phyloP scores from a whole-genome alignment of 2,888 invertebrate genomes.

The Anodontia alba region DNA sequence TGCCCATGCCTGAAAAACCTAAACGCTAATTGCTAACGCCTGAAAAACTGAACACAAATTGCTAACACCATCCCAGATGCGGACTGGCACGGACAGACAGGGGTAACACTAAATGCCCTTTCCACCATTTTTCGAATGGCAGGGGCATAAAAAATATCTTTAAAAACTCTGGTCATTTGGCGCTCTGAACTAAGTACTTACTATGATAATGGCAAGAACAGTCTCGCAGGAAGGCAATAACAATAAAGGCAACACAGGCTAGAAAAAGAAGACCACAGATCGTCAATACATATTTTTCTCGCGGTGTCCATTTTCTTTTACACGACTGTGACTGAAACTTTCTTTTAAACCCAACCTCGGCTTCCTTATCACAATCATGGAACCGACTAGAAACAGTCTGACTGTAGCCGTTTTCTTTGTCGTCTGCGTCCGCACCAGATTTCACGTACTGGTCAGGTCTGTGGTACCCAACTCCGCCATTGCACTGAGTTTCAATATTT shows the following conservation, averaged over 20 bases:
- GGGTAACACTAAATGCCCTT: no score
- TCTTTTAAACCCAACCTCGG: neutral
- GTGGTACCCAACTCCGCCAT: slow-evolving; percentile 49
- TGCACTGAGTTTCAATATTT: slow-evolving; percentile 31
- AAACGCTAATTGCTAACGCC: no score
- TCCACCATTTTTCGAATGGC: no score
- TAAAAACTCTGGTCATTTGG: no score
- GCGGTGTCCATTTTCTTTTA: slow-evolving; percentile 57
- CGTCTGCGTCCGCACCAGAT: slow-evolving; percentile 14
- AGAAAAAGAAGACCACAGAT: slow-evolving; percentile 69
- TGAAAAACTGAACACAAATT: no score
- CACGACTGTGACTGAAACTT: slow-evolving; percentile 19
- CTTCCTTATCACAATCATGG: slow-evolving; percentile 12
- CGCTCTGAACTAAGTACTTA: no score
- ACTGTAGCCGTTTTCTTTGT: slow-evolving; percentile 32
- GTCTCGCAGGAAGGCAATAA: slow-evolving; percentile 70
- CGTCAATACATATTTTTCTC: slow-evolving; percentile 69
- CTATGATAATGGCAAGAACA: neutral
- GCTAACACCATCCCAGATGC: no score
- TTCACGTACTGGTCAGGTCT: slow-evolving; percentile 49
- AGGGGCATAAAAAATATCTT: no score
- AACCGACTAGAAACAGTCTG: neutral
- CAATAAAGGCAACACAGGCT: slow-evolving; percentile 72
- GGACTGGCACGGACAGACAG: no score
- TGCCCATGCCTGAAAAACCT: no score